These are phyloP conservation scores for Callipepla squamata DNA, from an alignment of 2,113 vertebrate genomes.

Conservation along the genomic window DNA sequence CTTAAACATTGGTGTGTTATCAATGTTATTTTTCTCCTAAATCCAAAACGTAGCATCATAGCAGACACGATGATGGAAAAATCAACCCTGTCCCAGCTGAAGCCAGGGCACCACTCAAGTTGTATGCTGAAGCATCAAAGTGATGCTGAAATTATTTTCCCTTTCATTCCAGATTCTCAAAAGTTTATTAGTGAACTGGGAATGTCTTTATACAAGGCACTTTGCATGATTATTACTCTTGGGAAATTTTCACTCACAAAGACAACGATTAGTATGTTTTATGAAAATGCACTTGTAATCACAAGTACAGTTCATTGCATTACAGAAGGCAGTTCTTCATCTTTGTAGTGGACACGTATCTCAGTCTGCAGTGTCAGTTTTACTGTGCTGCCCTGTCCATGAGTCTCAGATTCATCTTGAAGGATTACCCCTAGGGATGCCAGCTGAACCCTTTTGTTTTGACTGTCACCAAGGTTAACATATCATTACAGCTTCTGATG, in stretches of 20 bases:
- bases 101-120: neutral
- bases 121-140: neutral
- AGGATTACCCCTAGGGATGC: constrained; percentile 6
- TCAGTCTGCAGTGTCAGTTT: neutral
- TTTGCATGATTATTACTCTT: neutral
- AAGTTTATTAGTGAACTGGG: neutral
- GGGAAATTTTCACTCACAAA: neutral
- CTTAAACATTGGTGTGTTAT: neutral
- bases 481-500: constrained; percentile 3
- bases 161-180: neutral
- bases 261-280: neutral
- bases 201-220: neutral
- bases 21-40: neutral
- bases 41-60: neutral
- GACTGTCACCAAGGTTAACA: constrained; percentile 46
- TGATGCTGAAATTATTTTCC: neutral
- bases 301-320: neutral
- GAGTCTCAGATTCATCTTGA: constrained; percentile 42
- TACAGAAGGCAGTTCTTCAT: neutral
- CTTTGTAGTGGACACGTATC: neutral
- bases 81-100: neutral
- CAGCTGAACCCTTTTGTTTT: constrained; percentile 39
- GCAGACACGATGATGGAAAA: neutral
- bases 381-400: constrained; percentile 15
- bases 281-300: neutral